phyloP scores from a whole-genome alignment of 2,113 vertebrate species.

The Lonchura striata region DNA sequence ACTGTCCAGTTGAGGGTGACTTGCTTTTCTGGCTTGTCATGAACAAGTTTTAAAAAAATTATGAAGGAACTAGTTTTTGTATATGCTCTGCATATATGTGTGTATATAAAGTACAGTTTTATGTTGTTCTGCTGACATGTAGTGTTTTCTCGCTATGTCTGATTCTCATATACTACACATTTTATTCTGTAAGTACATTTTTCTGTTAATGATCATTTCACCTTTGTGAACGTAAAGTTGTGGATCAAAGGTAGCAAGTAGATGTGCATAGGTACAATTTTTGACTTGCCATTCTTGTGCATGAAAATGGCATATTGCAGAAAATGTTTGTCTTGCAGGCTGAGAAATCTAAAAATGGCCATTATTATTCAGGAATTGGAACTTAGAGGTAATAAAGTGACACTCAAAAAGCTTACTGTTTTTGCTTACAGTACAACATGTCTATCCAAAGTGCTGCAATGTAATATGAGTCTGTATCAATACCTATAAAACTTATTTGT shows the following conservation, averaged over 20 bases:
- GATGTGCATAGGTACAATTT: not conserved
- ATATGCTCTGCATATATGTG: not conserved
- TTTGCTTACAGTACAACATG: not conserved
- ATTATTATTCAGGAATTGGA: not conserved
- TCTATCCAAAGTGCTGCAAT: not conserved
- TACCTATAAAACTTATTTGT: not conserved
- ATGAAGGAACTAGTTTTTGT: constrained; percentile 5
- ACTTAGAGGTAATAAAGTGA: not conserved
- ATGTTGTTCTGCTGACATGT: not conserved
- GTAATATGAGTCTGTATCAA: not conserved
- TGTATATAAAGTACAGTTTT: constrained; percentile 64
- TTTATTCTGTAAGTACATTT: not conserved
- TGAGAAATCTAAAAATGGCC: not conserved
- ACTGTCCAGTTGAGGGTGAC: not conserved
- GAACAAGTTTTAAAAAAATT: not conserved
- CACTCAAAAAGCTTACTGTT: not conserved
- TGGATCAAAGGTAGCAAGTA: not conserved
- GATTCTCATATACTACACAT: not conserved
- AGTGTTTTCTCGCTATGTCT: constrained; percentile 41
- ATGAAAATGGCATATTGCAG: constrained; percentile 19
- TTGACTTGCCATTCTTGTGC: constrained; percentile 36
- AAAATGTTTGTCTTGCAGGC: constrained; percentile 10
- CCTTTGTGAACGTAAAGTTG: not conserved
- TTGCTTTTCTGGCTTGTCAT: not conserved
- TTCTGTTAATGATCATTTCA: not conserved